phyloP scores from a whole-genome alignment of 2,888 invertebrate genomes.

The Chymomyza amoena region DNA sequence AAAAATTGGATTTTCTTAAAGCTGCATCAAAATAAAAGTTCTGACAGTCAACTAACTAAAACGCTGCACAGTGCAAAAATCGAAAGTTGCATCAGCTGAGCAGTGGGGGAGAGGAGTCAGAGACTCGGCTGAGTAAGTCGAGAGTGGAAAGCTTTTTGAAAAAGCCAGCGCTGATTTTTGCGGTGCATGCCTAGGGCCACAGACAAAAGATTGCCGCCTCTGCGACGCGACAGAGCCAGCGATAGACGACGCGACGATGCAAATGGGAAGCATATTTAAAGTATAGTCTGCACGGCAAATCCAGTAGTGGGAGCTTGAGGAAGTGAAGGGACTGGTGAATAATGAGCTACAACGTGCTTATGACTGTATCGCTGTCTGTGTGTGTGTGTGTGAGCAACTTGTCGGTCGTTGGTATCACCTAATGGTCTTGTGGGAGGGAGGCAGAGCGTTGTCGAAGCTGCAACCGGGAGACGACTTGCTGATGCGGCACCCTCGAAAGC shows the following conservation, averaged over 20 bases:
- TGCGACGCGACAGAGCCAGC: not conserved
- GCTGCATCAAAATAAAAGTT: not conserved
- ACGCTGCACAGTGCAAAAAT: not conserved
- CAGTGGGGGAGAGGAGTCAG: not conserved
- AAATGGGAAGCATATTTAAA: conserved; percentile 50
- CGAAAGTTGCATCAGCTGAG: not conserved
- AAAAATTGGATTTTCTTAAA: not conserved
- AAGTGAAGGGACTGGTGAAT: conserved; percentile 20
- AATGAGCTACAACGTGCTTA: conserved; percentile 48
- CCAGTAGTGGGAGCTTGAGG: not conserved
- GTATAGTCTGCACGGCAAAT: conserved; percentile 17
- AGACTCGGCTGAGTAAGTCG: conserved; percentile 15
- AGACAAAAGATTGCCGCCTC: conserved; percentile 26
- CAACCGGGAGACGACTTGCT: conserved; percentile 41
- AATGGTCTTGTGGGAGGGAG: conserved; percentile 15
- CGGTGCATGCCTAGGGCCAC: conserved; percentile 12
- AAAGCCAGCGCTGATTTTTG: conserved; percentile 36
- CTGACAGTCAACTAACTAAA: not conserved
- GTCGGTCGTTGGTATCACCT: not conserved
- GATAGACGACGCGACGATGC: conserved; percentile 27
- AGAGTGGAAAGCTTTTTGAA: conserved; percentile 40
- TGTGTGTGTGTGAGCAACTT: not conserved
- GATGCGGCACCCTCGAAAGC: conserved; percentile 65
- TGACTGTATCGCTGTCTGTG: not conserved
- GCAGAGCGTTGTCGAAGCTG: conserved; percentile 21